Percentiles rank a stretch among this genome's conserved stretches.
These are phyloP conservation scores for Ictalurus furcatus DNA, from an alignment of 2,113 vertebrate species.

Conservation along the genomic window DNA sequence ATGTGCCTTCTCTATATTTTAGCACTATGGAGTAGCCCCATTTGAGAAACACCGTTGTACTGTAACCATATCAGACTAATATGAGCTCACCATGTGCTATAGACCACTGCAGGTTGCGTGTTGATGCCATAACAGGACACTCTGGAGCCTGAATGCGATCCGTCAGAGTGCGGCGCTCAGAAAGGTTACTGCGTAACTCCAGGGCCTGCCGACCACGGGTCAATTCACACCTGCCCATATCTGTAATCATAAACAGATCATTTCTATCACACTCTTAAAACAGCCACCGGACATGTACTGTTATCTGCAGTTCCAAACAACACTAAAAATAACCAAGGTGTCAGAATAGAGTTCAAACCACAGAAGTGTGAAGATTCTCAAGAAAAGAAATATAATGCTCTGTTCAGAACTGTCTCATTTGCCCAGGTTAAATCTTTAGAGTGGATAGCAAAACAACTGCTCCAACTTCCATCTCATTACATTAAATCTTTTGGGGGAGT, in stretches of 20 bases:
- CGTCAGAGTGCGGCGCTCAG: constrained; percentile 79
- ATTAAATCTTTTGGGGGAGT: background rate
- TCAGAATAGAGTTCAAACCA: background rate
- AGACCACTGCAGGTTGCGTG: constrained; percentile 84
- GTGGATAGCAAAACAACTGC: background rate
- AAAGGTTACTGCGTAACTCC: constrained; percentile 86
- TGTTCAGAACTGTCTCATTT: background rate
- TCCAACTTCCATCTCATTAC: background rate
- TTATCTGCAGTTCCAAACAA: background rate
- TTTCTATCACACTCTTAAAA: too few relatives aligned
- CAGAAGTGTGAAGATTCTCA: background rate
- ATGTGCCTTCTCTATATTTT: background rate
- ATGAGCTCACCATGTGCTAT: constrained; percentile 77
- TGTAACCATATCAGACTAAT: background rate
- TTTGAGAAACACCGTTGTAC: background rate
- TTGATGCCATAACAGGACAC: constrained; percentile 68
- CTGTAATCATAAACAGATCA: constrained; percentile 58
- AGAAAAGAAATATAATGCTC: background rate
- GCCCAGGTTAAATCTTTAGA: background rate
- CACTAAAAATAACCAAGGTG: background rate
- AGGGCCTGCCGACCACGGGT: constrained; percentile 81
- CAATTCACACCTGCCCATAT: constrained; percentile 83
- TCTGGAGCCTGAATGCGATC: constrained; percentile 68
- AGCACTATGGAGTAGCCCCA: background rate
- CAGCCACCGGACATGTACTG: background rate